These are phyloP conservation scores for Perodicticus potto DNA, from an alignment of 2,797 vertebrate genomes.

Conservation along the genomic window DNA sequence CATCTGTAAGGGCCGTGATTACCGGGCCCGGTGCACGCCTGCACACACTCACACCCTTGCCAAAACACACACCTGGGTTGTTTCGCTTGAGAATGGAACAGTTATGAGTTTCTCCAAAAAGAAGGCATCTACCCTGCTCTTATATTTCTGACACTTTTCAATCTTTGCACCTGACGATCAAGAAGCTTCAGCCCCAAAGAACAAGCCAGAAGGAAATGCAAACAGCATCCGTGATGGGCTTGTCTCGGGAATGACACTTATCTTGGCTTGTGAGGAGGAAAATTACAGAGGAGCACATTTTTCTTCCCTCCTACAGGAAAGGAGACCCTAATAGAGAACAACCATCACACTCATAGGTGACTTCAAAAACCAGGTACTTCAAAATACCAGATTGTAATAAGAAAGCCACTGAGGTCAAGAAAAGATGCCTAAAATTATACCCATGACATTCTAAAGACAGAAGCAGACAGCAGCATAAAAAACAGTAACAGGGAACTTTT, in stretches of 20 bases:
- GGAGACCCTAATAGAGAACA: constrained; percentile 62
- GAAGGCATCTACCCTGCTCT: constrained; percentile 44
- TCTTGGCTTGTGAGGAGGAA: constrained; percentile 79
- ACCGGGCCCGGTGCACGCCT: background rate
- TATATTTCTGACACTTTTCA: constrained; percentile 68
- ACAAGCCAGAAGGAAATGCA: constrained; percentile 77
- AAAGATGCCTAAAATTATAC: background rate
- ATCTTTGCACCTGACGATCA: constrained; percentile 78
- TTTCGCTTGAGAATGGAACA: constrained; percentile 12
- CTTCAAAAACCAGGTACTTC: background rate
- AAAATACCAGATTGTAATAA: background rate
- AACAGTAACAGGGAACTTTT: background rate
- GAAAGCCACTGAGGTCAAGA: background rate
- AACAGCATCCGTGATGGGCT: constrained; percentile 73
- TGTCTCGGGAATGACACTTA: constrained; percentile 82
- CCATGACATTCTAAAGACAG: background rate
- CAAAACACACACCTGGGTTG: constrained; percentile 56
- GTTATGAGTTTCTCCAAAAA: constrained; percentile 59
- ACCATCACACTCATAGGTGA: background rate
- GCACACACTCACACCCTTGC: background rate
- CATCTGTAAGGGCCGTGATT: background rate
- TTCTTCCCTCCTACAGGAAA: constrained; percentile 63
- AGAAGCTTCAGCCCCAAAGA: constrained; percentile 75
- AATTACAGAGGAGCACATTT: constrained; percentile 64
- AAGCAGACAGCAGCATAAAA: background rate